A percentile compares a stretch with the other conserved stretches of the same genome.
phyloP scores from a whole-genome alignment of 1,140 invertebrate genomes.

The Drosophila insularis region DNA sequence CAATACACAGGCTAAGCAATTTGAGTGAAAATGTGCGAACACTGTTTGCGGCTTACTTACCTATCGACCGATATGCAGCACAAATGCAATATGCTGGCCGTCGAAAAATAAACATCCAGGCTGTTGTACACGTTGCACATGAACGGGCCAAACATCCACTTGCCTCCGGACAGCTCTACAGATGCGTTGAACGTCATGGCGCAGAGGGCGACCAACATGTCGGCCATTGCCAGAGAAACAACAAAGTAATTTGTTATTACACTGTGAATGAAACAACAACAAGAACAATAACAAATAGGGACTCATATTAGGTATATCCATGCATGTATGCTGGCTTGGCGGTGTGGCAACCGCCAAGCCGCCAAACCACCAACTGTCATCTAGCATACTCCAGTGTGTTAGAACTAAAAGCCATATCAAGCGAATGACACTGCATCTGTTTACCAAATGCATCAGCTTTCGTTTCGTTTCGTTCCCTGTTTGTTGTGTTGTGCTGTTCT shows the following conservation, averaged over 20 bases:
- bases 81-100: constrained; percentile 95
- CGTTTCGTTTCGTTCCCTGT: not conserved
- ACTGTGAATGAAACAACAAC: constrained; percentile 78
- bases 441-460: not conserved
- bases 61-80: constrained; percentile 97
- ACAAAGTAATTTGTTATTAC: constrained; percentile 98
- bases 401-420: constrained; percentile 22
- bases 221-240: constrained; percentile 95
- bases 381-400: not conserved
- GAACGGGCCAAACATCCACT: constrained; percentile 93
- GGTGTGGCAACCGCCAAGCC: constrained; percentile 5
- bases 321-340: not conserved
- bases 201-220: constrained; percentile 94
- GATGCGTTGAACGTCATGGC: constrained; percentile 98
- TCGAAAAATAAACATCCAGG: constrained; percentile 97
- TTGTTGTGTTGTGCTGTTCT: not conserved
- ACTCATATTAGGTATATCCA: constrained; percentile 3
- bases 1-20: constrained; percentile 14
- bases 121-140: constrained; percentile 98
- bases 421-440: constrained; percentile 51
- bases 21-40: constrained; percentile 5
- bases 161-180: constrained; percentile 88
- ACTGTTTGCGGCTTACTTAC: constrained; percentile 47
- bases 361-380: not conserved
- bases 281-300: constrained; percentile 20